Percentiles rank a stretch among this genome's conserved stretches.
Evolutionary conservation across 2,113 vertebrate species (phyloP).

Genomic region (Oriolus oriolus): DNA sequence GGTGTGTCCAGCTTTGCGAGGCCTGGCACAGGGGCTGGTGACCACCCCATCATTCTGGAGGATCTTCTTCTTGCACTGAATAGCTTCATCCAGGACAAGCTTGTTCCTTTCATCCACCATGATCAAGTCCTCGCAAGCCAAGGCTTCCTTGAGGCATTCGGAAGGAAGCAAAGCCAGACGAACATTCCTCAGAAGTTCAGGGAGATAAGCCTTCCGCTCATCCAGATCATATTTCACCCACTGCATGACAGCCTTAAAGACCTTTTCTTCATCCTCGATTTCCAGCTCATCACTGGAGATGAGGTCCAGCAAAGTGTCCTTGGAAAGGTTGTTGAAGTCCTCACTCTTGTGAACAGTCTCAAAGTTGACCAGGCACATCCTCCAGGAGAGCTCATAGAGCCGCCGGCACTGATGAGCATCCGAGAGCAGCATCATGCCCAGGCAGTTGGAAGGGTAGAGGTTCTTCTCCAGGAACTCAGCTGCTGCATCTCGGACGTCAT

Average conservation of each 20-base stretch:
- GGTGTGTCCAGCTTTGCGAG: slow-evolving; percentile 90
- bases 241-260: slow-evolving; percentile 85
- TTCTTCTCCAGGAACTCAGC: slow-evolving; percentile 93
- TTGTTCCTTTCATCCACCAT: slow-evolving; percentile 82
- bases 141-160: slow-evolving; percentile 83
- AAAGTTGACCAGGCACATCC: slow-evolving; percentile 92
- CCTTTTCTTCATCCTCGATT: slow-evolving; percentile 88
- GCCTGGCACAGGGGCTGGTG: slow-evolving; percentile 87
- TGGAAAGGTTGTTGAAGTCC: slow-evolving; percentile 87
- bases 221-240: slow-evolving; percentile 86
- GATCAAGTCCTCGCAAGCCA: slow-evolving; percentile 85
- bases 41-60: slow-evolving; percentile 88
- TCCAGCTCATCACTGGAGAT: slow-evolving; percentile 93
- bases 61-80: slow-evolving; percentile 87
- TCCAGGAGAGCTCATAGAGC: slow-evolving; percentile 88
- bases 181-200: slow-evolving; percentile 83
- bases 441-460: slow-evolving; percentile 88
- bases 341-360: slow-evolving; percentile 84
- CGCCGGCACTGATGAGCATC: slow-evolving; percentile 93
- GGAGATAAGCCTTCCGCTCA: slow-evolving; percentile 77
- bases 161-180: slow-evolving; percentile 88
- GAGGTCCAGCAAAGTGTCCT: slow-evolving; percentile 87
- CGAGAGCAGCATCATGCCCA: slow-evolving; percentile 91
- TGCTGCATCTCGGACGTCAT: slow-evolving; percentile 87
- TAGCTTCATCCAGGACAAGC: slow-evolving; percentile 86